phyloP scores from a whole-genome alignment of 2,113 vertebrate genomes.

The Procavia capensis region DNA sequence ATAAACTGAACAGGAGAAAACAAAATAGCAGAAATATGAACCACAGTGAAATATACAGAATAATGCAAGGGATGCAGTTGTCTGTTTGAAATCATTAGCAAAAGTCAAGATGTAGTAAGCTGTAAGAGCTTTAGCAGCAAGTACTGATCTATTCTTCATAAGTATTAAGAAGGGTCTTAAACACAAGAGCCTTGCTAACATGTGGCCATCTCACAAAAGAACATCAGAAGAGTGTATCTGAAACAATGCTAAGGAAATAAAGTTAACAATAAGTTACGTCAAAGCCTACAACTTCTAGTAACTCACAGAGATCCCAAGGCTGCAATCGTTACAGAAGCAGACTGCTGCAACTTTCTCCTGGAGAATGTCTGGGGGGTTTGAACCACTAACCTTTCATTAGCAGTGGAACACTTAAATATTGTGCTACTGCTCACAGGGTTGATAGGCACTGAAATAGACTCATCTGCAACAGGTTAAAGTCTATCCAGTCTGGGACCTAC shows the following conservation, averaged over 20 bases:
- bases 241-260: slow-evolving; percentile 76
- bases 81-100: not conserved
- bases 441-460: not conserved
- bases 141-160: not conserved
- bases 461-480: not conserved
- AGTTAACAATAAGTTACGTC: slow-evolving; percentile 66
- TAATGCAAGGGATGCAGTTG: not conserved
- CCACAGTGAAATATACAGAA: not conserved
- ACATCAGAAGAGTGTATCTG: slow-evolving; percentile 74
- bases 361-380: not conserved
- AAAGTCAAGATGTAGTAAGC: not conserved
- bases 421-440: not conserved
- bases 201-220: slow-evolving; percentile 74
- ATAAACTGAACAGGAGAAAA: not conserved
- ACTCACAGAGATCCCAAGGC: not conserved
- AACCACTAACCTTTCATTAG: not conserved
- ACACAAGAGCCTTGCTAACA: not conserved
- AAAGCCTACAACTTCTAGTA: not conserved
- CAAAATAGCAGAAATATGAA: not conserved
- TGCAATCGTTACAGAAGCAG: not conserved
- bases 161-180: not conserved
- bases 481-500: not conserved
- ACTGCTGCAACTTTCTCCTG: not conserved
- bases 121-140: not conserved
- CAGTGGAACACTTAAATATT: not conserved